Evolutionary conservation across 2,888 invertebrate genomes (phyloP).

Genomic region (Drosophila robusta): DNA sequence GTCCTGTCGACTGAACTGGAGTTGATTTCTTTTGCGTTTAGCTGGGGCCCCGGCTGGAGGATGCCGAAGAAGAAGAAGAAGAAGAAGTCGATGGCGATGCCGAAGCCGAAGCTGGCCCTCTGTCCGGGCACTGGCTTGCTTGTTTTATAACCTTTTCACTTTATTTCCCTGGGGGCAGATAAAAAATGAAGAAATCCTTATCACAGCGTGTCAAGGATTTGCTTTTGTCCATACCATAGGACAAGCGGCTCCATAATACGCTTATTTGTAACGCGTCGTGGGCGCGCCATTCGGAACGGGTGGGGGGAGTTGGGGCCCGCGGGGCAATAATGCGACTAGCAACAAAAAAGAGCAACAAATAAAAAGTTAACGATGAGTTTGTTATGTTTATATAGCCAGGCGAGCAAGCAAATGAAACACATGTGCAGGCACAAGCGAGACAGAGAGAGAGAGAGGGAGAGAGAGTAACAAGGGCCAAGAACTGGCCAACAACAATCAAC

Average conservation of each 20-base stretch:
- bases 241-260: conserved; percentile 78
- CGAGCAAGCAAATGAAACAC: conserved; percentile 72
- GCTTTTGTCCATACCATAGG: conserved; percentile 75
- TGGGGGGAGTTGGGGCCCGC: conserved; percentile 3
- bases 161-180: conserved; percentile 82
- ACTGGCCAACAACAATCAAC: conserved; percentile 72
- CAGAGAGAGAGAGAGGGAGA: neutral
- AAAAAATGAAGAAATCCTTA: conserved; percentile 83
- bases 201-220: conserved; percentile 83
- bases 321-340: conserved; percentile 72
- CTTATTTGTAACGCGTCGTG: conserved; percentile 79
- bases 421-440: conserved; percentile 32
- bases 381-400: conserved; percentile 77
- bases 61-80: conserved; percentile 8
- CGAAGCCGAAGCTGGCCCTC: conserved; percentile 22
- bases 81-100: conserved; percentile 7
- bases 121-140: conserved; percentile 49
- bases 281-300: conserved; percentile 48
- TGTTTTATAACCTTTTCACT: conserved; percentile 83
- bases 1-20: conserved; percentile 35
- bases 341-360: conserved; percentile 74
- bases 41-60: conserved; percentile 2
- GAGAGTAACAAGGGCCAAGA: neutral
- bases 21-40: conserved; percentile 61
- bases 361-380: conserved; percentile 82